Conservation (phyloP, 2,113 vertebrate genomes). For the Fregetta grallaria region DNA sequence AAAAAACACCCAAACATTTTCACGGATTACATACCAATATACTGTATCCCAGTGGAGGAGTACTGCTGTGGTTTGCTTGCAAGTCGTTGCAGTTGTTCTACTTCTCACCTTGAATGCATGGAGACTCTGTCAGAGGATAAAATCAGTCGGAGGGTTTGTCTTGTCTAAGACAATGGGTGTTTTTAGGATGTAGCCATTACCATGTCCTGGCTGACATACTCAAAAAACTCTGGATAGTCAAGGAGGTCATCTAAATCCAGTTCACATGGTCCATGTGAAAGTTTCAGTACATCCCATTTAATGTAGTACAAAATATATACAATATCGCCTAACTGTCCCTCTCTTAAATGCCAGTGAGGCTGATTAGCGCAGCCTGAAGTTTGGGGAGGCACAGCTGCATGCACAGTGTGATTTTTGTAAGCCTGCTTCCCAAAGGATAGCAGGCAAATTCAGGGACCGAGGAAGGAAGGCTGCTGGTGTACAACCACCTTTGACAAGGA, state of each 20-base stretch:
- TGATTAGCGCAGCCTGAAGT: not conserved
- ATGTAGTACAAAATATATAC: accelerated
- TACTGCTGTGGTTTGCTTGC: not conserved
- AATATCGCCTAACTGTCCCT: not conserved
- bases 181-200: not conserved
- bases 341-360: not conserved
- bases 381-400: not conserved
- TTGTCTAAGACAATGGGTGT: not conserved
- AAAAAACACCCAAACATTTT: not conserved
- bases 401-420: not conserved
- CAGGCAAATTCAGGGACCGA: not conserved
- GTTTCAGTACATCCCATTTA: not conserved
- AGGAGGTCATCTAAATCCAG: too few species aligned
- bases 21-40: accelerated
- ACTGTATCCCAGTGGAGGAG: not conserved
- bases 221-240: not conserved
- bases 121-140: not conserved
- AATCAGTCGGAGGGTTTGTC: not conserved
- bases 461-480: not conserved
- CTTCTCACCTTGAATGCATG: too few species aligned
- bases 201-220: not conserved
- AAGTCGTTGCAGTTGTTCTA: not conserved
- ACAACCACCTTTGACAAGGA: not conserved
- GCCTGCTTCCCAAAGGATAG: not conserved
- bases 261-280: not conserved